A percentile compares a stretch with the other conserved stretches of the same genome.
phyloP scores from a whole-genome alignment of 2,797 vertebrate species.

The Acrossocheilus wenchowensis region DNA sequence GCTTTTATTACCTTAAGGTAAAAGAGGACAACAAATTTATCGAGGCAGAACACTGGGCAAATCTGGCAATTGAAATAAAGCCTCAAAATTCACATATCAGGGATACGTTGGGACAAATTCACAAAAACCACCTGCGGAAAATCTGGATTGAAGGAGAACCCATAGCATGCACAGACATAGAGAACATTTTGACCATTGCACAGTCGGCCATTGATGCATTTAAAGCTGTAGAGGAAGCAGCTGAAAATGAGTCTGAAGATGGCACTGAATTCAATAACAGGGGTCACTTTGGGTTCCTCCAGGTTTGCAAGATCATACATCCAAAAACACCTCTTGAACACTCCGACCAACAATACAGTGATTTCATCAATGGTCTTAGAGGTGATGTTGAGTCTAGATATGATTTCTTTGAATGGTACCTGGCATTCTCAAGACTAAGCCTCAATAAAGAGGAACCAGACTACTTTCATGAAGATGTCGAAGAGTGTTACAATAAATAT shows the following conservation, averaged over 20 bases:
- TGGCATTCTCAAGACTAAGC: constrained; percentile 23
- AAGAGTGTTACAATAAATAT: constrained; percentile 17
- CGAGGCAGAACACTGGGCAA: background rate
- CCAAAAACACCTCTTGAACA: background rate
- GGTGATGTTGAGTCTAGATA: background rate
- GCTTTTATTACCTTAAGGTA: background rate
- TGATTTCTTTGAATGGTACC: constrained; percentile 42
- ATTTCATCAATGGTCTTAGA: background rate
- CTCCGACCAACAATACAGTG: background rate
- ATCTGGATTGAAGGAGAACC: background rate
- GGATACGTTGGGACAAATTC: constrained; percentile 44
- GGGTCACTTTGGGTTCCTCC: constrained; percentile 41
- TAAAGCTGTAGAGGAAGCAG: background rate
- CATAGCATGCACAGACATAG: background rate
- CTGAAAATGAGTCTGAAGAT: background rate
- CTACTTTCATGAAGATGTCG: background rate
- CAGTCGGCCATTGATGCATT: background rate
- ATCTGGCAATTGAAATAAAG: background rate
- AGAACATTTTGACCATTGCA: background rate
- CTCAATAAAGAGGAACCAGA: background rate
- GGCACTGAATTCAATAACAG: background rate
- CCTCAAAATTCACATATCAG: background rate
- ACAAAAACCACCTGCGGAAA: constrained; percentile 24
- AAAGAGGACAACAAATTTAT: fast-evolving
- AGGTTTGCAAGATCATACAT: constrained; percentile 29